Evolutionary conservation across 2,797 vertebrate species (phyloP).

Genomic region (Enteromius argenteus): DNA sequence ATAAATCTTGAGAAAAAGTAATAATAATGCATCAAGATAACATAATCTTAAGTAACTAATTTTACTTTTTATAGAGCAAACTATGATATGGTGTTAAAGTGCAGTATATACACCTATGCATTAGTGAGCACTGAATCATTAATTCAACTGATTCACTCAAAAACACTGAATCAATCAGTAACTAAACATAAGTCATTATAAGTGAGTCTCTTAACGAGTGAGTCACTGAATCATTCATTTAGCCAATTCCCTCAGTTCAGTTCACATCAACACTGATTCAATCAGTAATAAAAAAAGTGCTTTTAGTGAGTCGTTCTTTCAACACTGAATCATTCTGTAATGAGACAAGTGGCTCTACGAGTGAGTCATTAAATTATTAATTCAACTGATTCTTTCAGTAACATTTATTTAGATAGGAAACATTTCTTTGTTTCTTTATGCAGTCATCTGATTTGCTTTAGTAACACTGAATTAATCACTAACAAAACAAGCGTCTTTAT

Average conservation of each 20-base stretch:
- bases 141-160: neutral
- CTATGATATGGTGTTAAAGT: neutral
- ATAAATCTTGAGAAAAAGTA: neutral
- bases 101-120: neutral
- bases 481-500: neutral
- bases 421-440: neutral
- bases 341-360: neutral
- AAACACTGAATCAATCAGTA: neutral
- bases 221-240: neutral
- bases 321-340: neutral
- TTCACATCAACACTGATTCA: neutral
- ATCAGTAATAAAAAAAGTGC: neutral
- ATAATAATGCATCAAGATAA: neutral
- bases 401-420: accelerated
- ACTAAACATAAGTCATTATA: neutral
- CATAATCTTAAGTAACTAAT: neutral
- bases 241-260: neutral
- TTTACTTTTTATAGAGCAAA: neutral
- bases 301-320: neutral
- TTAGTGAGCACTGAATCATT: neutral
- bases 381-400: neutral
- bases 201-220: neutral
- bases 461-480: neutral
- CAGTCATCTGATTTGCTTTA: neutral
- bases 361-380: neutral